Base-by-base conservation (phyloP, 2,888 invertebrate species). In the Calameuta filiformis region DNA sequence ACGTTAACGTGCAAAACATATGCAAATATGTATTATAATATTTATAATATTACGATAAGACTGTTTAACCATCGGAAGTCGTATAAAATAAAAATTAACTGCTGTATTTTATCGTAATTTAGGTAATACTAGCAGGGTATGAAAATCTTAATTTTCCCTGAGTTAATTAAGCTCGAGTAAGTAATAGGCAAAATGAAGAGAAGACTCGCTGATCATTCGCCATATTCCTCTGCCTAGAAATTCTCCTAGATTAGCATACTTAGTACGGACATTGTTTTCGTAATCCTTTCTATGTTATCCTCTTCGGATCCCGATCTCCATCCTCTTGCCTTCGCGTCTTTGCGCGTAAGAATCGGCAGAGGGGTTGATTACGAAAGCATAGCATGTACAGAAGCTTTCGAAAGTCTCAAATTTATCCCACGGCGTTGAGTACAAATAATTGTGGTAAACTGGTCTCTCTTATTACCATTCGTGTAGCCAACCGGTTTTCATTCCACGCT, bases 221-320 rank as follows among this genome's bases (percentile, higher is more conserved):
- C 56, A 56, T 56, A 23, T 56, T 56, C 56, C 56, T 56, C 56
- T 56, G 2, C 23, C 56, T 56, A 56, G 56, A 56, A 56, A 68
- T 68, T 33, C 68, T 11, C 79, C 79, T 75, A 81, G 82, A 87
- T 86, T 83, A 86, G 75, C 79, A 80, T 82, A 81, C 80, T 82
- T 82, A 81, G 77, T 81, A 78, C 77, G 76, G 78, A 83, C 83
- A 85, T 86, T 86, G 83, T 86, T 83, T 83, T 80, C 80, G 76
- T 81, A 83, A 86, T 85, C 82, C 79, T 35, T 69, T 73, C 23
- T 56, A 6, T 56, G 23, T 15, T 56, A 40, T 23, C 23, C 23
- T 56, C 56, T 56, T 56, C 9, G 56, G 23, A 56, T 23, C 9
- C 9, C 6, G 23, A 56, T 23, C 23, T 23, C 56, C 23, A 56